These are phyloP conservation scores for Rotaria socialis DNA, from an alignment of 2,888 invertebrate genomes.

Conservation along the genomic window DNA sequence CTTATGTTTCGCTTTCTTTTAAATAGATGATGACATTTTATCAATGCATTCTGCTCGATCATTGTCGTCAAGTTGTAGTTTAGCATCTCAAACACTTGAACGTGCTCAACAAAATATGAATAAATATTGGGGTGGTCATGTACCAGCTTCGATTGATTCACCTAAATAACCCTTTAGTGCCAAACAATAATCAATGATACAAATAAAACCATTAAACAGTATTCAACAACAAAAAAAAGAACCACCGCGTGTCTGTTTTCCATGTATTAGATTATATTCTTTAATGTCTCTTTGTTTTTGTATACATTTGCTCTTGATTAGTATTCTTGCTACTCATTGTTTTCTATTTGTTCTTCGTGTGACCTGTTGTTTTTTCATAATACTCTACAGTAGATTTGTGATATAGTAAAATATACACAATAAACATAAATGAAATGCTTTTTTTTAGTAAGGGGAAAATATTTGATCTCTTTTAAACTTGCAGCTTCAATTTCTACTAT, in stretches of 20 bases:
- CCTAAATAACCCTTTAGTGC: not conserved
- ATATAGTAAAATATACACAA: constrained; percentile 10
- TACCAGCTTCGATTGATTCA: not conserved
- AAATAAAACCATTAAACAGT: too few species aligned
- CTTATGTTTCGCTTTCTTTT: not conserved
- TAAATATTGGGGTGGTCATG: constrained; percentile 28
- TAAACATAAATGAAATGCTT: not conserved
- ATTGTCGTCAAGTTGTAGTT: constrained; percentile 30
- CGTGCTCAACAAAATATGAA: constrained; percentile 36
- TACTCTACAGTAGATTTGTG: constrained; percentile 14
- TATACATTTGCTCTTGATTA: not conserved
- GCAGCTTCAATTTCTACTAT: too few species aligned
- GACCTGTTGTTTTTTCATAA: not conserved
- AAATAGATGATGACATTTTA: constrained; percentile 31
- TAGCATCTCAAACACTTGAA: constrained; percentile 24
- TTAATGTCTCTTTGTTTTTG: not conserved
- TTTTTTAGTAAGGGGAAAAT: not conserved
- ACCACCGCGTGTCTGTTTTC: not conserved
- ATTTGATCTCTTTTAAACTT: not conserved
- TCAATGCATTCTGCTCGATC: not conserved
- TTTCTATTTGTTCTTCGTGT: not conserved
- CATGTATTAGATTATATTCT: not conserved
- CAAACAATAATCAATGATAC: not conserved
- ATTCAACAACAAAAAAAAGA: not conserved
- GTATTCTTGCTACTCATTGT: not conserved